These are phyloP conservation scores for Lepus oiostolus DNA, from an alignment of 2,797 vertebrate genomes.

Conservation along the genomic window DNA sequence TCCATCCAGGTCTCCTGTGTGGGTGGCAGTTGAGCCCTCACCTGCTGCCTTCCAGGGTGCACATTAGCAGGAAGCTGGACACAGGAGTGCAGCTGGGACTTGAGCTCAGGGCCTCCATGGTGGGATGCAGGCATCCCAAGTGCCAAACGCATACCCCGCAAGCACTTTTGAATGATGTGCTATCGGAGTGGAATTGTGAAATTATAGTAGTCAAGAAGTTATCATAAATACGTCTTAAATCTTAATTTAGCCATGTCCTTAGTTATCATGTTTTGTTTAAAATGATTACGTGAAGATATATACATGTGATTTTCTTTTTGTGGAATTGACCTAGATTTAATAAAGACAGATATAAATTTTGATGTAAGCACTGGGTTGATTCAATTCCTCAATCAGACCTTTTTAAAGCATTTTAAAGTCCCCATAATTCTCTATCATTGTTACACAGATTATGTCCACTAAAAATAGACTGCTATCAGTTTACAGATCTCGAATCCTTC, in stretches of 20 bases:
- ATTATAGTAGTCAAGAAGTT: constrained; percentile 41
- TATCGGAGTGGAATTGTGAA: constrained; percentile 33
- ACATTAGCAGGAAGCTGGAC: no score
- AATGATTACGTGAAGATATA: constrained; percentile 68
- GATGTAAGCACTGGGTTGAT: constrained; percentile 75
- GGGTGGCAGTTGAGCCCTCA: no score
- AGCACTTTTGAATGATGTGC: neutral
- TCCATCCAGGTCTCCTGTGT: no score
- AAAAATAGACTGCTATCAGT: constrained; percentile 88
- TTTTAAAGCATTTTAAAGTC: constrained; percentile 84
- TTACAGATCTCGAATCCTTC: constrained; percentile 87
- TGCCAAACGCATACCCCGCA: neutral
- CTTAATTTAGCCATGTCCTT: constrained; percentile 51
- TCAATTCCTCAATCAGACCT: constrained; percentile 80
- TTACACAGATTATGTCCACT: constrained; percentile 80
- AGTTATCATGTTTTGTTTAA: constrained; percentile 56
- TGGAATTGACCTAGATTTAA: constrained; percentile 74
- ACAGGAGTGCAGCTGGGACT: no score
- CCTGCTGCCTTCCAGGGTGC: no score
- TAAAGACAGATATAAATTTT: constrained; percentile 78
- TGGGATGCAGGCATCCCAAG: no score
- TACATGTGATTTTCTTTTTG: constrained; percentile 71
- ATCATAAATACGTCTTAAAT: constrained; percentile 72
- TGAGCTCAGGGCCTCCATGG: no score
- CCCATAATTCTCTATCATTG: constrained; percentile 83